phyloP scores from a whole-genome alignment of 1,140 invertebrate species.

The Brachionus rubens region DNA sequence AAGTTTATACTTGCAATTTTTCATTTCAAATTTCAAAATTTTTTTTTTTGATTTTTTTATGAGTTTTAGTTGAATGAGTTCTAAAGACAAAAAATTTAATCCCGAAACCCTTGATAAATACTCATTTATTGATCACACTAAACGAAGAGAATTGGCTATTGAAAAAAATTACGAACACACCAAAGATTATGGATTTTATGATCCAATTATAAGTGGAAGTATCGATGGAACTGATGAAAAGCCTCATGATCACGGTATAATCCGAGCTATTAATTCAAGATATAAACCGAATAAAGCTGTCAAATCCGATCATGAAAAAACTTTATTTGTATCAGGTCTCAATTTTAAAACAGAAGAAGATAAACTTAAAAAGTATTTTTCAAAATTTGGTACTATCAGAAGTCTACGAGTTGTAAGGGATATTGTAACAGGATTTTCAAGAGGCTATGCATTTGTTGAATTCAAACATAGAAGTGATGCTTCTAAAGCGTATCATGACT shows the following conservation, averaged over 20 bases:
- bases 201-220: conserved; percentile 68
- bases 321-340: conserved; percentile 75
- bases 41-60: too few species aligned
- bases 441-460: conserved; percentile 81
- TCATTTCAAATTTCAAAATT: background rate
- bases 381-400: conserved; percentile 64
- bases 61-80: background rate
- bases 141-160: background rate
- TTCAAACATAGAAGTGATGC: conserved; percentile 60
- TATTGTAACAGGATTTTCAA: conserved; percentile 75
- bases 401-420: conserved; percentile 71
- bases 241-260: conserved; percentile 75
- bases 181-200: conserved; percentile 50
- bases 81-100: background rate
- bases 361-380: conserved; percentile 57
- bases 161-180: conserved; percentile 23
- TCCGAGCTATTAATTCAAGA: conserved; percentile 66
- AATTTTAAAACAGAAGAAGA: conserved; percentile 68
- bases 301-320: conserved; percentile 68
- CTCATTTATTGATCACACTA: background rate
- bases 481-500: background rate
- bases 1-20: conserved; percentile 2
- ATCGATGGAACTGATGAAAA: conserved; percentile 78
- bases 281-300: conserved; percentile 50
- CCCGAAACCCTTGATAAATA: background rate